Conservation (phyloP, 1,140 invertebrate genomes). For the Bombus fervidus region DNA sequence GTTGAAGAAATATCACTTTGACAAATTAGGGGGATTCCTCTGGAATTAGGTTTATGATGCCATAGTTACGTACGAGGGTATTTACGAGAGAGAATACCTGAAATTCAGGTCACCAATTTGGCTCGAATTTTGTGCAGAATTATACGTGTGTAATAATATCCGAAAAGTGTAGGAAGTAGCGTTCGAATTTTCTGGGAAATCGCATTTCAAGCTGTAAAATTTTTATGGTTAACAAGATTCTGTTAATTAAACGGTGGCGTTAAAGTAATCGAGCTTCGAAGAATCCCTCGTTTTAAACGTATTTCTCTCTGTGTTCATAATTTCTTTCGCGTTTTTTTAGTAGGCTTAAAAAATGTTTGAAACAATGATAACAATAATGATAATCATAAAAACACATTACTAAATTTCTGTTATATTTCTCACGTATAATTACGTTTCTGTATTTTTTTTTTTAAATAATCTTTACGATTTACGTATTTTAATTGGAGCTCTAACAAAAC, state of each 20-base stretch:
- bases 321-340: neutral
- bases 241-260: neutral
- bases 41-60: slow-evolving; percentile 4
- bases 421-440: neutral
- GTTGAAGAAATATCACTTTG: slow-evolving; percentile 1
- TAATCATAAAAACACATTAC: neutral
- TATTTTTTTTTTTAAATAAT: too few relatives aligned
- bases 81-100: slow-evolving; percentile 3
- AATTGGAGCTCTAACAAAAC: neutral
- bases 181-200: neutral
- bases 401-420: neutral
- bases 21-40: slow-evolving; percentile 10
- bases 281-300: neutral
- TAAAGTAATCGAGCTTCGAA: neutral
- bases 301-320: neutral
- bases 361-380: neutral
- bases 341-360: neutral
- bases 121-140: neutral
- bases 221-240: neutral
- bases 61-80: neutral
- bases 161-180: neutral
- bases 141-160: neutral
- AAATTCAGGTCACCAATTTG: slow-evolving; percentile 24
- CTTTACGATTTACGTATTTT: neutral
- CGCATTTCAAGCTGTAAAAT: neutral